phyloP scores from a whole-genome alignment of 2,888 invertebrate genomes.

The Lampropteryx suffumata region DNA sequence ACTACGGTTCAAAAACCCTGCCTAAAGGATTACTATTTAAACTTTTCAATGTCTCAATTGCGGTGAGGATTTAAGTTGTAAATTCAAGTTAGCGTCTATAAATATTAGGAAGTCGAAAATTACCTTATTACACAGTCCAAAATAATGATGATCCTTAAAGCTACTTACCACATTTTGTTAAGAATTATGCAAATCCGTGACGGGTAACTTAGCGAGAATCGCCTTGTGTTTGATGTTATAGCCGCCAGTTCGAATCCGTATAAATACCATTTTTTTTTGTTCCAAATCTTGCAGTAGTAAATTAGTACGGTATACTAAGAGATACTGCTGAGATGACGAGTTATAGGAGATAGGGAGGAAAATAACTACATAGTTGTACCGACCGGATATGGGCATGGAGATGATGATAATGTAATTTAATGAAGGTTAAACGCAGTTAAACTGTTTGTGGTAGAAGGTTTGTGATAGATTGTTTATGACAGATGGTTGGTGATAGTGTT shows the following conservation, averaged over 20 bases:
- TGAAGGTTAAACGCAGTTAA: too few relatives aligned
- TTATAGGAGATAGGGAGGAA: too few relatives aligned
- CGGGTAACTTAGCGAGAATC: constrained; percentile 2
- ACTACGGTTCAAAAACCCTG: too few relatives aligned
- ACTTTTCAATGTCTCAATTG: constrained; percentile 2
- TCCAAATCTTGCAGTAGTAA: too few relatives aligned
- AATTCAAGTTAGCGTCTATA: constrained; percentile 12
- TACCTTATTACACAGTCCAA: constrained; percentile 26
- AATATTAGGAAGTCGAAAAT: constrained; percentile 20
- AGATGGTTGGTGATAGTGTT: background rate
- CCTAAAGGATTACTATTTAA: background rate
- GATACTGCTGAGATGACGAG: too few relatives aligned
- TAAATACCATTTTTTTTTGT: too few relatives aligned
- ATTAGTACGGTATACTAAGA: too few relatives aligned
- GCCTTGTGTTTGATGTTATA: background rate
- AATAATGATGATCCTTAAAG: constrained; percentile 39
- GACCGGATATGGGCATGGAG: too few relatives aligned
- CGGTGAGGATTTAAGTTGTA: background rate
- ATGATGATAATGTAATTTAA: too few relatives aligned
- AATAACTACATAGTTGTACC: too few relatives aligned
- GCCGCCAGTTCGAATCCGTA: background rate
- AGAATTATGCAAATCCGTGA: constrained; percentile 50
- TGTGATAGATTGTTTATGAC: too few relatives aligned
- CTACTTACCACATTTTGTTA: constrained; percentile 37
- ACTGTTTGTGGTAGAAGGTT: too few relatives aligned